A percentile compares a stretch with the other conserved stretches of the same genome.
These are phyloP conservation scores for Mesochorus sp. DNA, from an alignment of 2,888 invertebrate genomes.

Conservation along the genomic window DNA sequence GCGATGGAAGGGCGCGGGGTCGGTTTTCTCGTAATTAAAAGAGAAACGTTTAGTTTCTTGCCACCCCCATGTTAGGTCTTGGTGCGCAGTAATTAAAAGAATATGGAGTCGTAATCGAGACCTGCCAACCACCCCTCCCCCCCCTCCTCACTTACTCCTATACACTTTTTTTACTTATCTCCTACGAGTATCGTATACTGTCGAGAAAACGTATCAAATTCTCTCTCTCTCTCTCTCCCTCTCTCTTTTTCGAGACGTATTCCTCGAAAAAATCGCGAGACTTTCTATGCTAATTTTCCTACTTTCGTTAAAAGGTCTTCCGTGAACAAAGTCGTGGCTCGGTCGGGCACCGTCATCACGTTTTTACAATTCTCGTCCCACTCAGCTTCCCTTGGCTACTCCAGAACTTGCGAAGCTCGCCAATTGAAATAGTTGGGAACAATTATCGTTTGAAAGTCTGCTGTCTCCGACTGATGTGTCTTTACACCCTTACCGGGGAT, in stretches of 20 bases:
- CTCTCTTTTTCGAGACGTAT: conserved; percentile 36
- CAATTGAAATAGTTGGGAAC: conserved; percentile 79
- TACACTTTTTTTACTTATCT: conserved; percentile 54
- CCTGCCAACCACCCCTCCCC: conserved; percentile 39
- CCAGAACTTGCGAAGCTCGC: conserved; percentile 23
- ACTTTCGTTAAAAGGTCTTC: conserved; percentile 54
- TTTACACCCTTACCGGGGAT: conserved; percentile 27
- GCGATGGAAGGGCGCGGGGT: conserved; percentile 49
- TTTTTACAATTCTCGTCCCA: conserved; percentile 53
- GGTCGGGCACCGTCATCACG: conserved; percentile 31
- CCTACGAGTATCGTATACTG: conserved; percentile 1
- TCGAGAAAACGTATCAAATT: conserved; percentile 17
- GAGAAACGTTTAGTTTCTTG: conserved; percentile 79
- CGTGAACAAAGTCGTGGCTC: not conserved
- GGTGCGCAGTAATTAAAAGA: conserved; percentile 79
- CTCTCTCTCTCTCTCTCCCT: too few relatives aligned
- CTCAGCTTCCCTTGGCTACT: not conserved
- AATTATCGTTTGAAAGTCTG: conserved; percentile 73
- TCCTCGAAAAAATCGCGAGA: conserved; percentile 46
- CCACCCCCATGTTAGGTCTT: conserved; percentile 59
- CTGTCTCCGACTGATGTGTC: conserved; percentile 28
- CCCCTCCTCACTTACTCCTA: not conserved
- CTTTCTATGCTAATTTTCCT: conserved; percentile 75
- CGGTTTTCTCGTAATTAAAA: conserved; percentile 77
- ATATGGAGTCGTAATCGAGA: conserved; percentile 78